Evolutionary conservation across 2,113 vertebrate species (phyloP).

Genomic region (Propithecus coquereli): DNA sequence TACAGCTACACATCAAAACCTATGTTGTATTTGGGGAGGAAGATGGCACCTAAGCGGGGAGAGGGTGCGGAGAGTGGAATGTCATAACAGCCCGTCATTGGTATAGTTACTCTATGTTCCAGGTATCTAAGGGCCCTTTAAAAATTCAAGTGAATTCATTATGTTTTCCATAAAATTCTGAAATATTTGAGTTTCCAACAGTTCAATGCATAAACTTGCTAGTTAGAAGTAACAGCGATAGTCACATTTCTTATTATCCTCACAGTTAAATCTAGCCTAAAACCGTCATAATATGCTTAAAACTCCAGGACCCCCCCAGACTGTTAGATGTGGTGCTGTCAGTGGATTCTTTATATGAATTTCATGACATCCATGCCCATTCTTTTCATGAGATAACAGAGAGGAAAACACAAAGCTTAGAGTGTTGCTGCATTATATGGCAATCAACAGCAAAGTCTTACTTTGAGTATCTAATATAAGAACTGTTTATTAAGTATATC

Average conservation of each 20-base stretch:
- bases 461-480: not conserved
- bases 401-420: slow-evolving; percentile 6
- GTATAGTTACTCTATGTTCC: not conserved
- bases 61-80: not conserved
- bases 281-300: not conserved
- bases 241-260: not conserved
- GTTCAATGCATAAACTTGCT: not conserved
- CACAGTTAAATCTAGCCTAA: slow-evolving; percentile 12
- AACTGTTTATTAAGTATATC: not conserved
- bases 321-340: not conserved
- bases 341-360: slow-evolving; percentile 1
- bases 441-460: not conserved
- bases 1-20: not conserved
- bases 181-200: slow-evolving; percentile 59
- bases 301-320: slow-evolving; percentile 17
- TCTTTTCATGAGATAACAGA: slow-evolving; percentile 42
- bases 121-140: slow-evolving; percentile 29
- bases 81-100: not conserved
- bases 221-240: slow-evolving; percentile 21
- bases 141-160: slow-evolving; percentile 32
- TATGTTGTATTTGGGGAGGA: not conserved
- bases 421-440: slow-evolving; percentile 14
- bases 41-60: fast-evolving
- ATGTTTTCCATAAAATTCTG: not conserved
- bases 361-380: not conserved